These are phyloP conservation scores for Chrysogorgia sp. DNA, from an alignment of 92 coral and sea anemone species.

Conservation along the genomic window DNA sequence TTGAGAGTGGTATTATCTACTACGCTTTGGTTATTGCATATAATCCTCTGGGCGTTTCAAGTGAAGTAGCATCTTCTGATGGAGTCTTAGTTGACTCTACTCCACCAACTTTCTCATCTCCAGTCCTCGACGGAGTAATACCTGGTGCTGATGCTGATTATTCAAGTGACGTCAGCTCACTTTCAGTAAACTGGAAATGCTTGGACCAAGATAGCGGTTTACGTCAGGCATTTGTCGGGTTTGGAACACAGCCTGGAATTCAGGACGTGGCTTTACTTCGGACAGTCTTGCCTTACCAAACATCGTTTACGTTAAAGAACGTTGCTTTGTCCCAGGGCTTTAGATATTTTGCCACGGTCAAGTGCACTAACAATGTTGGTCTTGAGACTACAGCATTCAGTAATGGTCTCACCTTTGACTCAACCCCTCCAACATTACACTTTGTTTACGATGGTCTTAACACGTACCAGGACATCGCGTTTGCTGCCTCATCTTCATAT, in stretches of 20 bases:
- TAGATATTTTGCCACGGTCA: slow-evolving; percentile 89
- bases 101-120: slow-evolving; percentile 71
- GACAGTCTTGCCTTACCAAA: slow-evolving; percentile 45
- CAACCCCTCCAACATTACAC: slow-evolving; percentile 71
- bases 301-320: slow-evolving; percentile 41
- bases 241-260: slow-evolving; percentile 94
- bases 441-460: slow-evolving; percentile 62
- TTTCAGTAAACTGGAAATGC: slow-evolving; percentile 76
- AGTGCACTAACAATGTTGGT: slow-evolving; percentile 81
- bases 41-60: slow-evolving; percentile 80
- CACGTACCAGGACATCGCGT: slow-evolving; percentile 12
- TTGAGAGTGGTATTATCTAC: slow-evolving; percentile 72
- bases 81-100: slow-evolving; percentile 85
- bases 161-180: slow-evolving; percentile 32
- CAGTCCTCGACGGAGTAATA: slow-evolving; percentile 70
- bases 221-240: slow-evolving; percentile 63
- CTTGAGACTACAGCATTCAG: slow-evolving; percentile 64
- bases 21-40: slow-evolving; percentile 82
- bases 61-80: slow-evolving; percentile 72
- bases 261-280: slow-evolving; percentile 68
- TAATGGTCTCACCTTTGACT: slow-evolving; percentile 80
- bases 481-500: not conserved
- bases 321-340: slow-evolving; percentile 63
- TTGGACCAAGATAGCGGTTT: slow-evolving; percentile 75
- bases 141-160: slow-evolving; percentile 53